phyloP scores from a whole-genome alignment of 92 coral and sea anemone genomes.

The Diadumene lineata region DNA sequence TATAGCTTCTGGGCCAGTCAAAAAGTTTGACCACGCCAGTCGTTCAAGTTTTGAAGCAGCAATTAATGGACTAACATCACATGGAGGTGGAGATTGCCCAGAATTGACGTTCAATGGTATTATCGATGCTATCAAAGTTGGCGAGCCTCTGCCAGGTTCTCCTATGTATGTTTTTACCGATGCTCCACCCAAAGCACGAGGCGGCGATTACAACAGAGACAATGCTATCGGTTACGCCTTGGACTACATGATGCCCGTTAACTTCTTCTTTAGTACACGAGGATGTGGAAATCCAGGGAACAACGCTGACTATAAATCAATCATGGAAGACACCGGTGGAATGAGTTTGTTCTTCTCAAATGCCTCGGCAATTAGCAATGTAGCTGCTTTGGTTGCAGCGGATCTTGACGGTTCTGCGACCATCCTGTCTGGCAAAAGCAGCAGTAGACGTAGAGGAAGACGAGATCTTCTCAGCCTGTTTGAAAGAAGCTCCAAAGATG shows the following conservation, averaged over 20 bases:
- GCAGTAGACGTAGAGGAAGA: slow-evolving; percentile 6
- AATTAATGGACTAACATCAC: slow-evolving; percentile 1
- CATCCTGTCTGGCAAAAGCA: slow-evolving; percentile 43
- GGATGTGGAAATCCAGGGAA: slow-evolving; percentile 27
- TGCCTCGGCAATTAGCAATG: slow-evolving; percentile 49
- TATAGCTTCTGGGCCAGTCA: slow-evolving; percentile 24
- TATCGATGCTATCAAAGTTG: slow-evolving; percentile 58
- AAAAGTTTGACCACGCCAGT: not conserved
- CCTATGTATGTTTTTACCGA: slow-evolving; percentile 79
- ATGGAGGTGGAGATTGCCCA: slow-evolving; percentile 56
- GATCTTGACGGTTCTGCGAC: slow-evolving; percentile 61
- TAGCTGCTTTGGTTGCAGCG: slow-evolving; percentile 36
- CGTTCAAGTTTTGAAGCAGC: slow-evolving; percentile 6
- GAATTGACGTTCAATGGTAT: slow-evolving; percentile 64
- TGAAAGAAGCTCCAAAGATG: not conserved
- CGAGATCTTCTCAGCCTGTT: slow-evolving; percentile 12
- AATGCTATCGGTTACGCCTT: slow-evolving; percentile 57
- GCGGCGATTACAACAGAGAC: slow-evolving; percentile 59
- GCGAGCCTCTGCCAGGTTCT: slow-evolving; percentile 43
- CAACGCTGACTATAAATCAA: slow-evolving; percentile 24
- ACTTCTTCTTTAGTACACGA: slow-evolving; percentile 62
- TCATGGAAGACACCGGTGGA: slow-evolving; percentile 63
- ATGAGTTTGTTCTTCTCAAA: slow-evolving; percentile 45
- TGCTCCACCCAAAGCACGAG: slow-evolving; percentile 55
- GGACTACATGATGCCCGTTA: slow-evolving; percentile 53